These are phyloP conservation scores for Crotalus horridus DNA, from an alignment of 2,113 vertebrate species.

Conservation along the genomic window DNA sequence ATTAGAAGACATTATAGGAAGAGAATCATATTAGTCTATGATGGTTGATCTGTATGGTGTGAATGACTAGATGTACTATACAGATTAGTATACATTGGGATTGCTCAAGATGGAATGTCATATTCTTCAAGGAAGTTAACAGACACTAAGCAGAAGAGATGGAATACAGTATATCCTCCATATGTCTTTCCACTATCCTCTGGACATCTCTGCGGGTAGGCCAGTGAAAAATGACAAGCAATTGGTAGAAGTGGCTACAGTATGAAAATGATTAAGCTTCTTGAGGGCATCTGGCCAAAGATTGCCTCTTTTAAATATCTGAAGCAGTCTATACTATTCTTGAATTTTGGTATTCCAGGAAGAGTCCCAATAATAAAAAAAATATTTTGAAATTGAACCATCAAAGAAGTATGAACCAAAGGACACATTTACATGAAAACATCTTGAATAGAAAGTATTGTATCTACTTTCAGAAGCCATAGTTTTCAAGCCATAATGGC, in stretches of 20 bases:
- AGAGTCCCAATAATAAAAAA: background rate
- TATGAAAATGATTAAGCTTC: background rate
- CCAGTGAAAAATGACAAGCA: background rate
- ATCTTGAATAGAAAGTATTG: background rate
- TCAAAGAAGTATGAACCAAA: background rate
- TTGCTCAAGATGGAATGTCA: background rate
- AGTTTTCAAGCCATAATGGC: background rate
- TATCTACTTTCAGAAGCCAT: background rate
- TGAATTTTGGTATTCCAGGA: too few relatives aligned
- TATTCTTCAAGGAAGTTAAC: background rate
- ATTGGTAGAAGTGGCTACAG: background rate
- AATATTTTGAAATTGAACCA: background rate
- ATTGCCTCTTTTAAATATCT: background rate
- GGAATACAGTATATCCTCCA: too few relatives aligned
- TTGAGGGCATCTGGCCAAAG: background rate
- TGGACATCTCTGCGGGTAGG: background rate
- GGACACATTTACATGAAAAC: background rate
- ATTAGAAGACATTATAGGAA: background rate
- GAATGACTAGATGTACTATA: conserved; percentile 29
- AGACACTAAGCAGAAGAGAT: background rate
- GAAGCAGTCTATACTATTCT: background rate
- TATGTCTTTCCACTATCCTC: background rate
- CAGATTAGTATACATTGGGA: background rate
- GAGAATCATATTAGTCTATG: background rate
- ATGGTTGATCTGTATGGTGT: background rate